These are phyloP conservation scores for Anomalospiza imberbis DNA, from an alignment of 2,797 vertebrate species.

Conservation along the genomic window DNA sequence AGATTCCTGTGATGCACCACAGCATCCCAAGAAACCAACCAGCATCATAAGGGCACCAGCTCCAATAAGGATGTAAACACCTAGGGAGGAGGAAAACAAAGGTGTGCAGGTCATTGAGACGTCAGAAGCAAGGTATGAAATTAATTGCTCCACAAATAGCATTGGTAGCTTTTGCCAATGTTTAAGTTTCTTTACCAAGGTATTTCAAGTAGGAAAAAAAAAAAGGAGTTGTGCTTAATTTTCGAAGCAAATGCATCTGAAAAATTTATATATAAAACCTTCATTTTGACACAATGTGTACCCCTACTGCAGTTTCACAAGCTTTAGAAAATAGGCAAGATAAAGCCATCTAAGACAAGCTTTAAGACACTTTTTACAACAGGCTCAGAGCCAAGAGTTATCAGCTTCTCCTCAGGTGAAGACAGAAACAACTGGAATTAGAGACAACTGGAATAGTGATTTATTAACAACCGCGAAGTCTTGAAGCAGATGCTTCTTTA, in stretches of 20 bases:
- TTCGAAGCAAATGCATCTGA: neutral
- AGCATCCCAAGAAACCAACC: conserved; percentile 97
- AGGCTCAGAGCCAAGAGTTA: neutral
- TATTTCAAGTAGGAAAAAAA: neutral
- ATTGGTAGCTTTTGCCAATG: neutral
- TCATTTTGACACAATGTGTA: neutral
- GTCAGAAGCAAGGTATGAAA: neutral
- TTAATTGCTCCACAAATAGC: neutral
- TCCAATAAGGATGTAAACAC: conserved; percentile 92
- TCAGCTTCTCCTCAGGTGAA: neutral
- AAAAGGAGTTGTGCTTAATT: neutral
- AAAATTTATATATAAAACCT: neutral
- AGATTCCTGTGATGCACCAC: conserved; percentile 94
- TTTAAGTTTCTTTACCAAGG: neutral
- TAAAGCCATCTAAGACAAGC: neutral
- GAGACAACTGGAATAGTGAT: neutral
- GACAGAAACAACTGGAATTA: neutral
- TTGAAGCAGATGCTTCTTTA: neutral
- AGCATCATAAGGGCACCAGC: conserved; percentile 96
- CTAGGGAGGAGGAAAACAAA: conserved; percentile 59
- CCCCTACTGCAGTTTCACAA: neutral
- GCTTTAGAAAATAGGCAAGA: neutral
- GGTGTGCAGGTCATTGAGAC: neutral
- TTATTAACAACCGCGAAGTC: neutral
- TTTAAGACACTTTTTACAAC: neutral